These are phyloP conservation scores for Trogon surrucura DNA, from an alignment of 2,113 vertebrate genomes.

Conservation along the genomic window DNA sequence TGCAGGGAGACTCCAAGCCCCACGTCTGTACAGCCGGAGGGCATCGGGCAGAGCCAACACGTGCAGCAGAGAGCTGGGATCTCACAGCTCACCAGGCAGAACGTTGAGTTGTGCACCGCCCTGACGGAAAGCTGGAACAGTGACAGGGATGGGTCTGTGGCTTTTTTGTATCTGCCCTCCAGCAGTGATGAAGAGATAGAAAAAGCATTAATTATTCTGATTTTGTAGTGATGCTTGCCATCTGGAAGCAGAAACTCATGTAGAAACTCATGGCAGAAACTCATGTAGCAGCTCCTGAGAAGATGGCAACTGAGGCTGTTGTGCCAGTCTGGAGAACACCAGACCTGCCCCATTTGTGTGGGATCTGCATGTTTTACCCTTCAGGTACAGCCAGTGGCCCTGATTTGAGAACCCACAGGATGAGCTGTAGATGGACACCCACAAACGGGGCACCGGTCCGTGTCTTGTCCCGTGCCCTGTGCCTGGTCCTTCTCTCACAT, in stretches of 20 bases:
- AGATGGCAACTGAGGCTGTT: neutral
- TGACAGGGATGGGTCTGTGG: neutral
- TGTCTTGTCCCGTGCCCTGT: neutral
- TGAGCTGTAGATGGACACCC: neutral
- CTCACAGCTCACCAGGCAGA: neutral
- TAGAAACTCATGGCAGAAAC: neutral
- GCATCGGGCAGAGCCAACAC: neutral
- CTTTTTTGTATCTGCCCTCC: neutral
- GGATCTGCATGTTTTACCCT: neutral
- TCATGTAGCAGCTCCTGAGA: neutral
- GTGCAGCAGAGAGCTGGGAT: neutral
- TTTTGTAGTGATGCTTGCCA: neutral
- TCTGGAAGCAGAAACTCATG: neutral
- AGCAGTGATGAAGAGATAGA: neutral
- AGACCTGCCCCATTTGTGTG: neutral
- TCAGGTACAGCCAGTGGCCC: neutral
- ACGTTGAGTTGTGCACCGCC: neutral
- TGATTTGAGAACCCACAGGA: neutral
- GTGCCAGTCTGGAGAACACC: neutral
- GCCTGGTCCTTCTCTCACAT: neutral
- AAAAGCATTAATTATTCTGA: neutral
- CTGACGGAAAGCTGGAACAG: neutral
- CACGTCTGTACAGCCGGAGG: neutral
- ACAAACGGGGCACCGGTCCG: neutral
- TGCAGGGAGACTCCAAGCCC: neutral